phyloP scores from a whole-genome alignment of 2,888 invertebrate species.

The Oxyteleia sp. region DNA sequence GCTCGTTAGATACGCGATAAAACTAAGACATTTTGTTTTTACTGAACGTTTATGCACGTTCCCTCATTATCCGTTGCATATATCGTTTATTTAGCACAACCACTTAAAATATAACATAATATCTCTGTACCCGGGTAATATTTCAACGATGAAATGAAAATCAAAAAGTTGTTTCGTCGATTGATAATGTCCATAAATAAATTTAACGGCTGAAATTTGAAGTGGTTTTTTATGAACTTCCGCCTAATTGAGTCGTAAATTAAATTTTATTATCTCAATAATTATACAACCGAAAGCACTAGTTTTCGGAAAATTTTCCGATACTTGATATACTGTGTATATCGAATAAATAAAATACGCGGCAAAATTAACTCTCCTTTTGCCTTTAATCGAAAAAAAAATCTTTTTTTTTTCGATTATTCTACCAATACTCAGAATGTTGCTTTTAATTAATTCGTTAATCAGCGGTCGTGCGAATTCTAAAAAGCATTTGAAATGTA shows the following conservation, averaged over 20 bases:
- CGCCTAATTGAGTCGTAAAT: constrained; percentile 25
- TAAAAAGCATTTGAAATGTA: neutral
- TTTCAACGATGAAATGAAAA: constrained; percentile 5
- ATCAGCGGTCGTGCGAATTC: neutral
- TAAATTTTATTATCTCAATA: constrained; percentile 27
- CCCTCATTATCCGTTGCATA: too few species aligned
- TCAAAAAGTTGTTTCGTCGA: constrained; percentile 16
- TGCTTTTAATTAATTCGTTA: constrained; percentile 35
- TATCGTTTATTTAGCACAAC: too few species aligned
- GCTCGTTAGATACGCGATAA: too few species aligned
- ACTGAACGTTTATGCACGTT: too few species aligned
- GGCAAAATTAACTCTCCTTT: neutral
- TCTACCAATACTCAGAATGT: neutral
- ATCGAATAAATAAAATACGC: constrained; percentile 22
- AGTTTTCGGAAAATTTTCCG: constrained; percentile 12
- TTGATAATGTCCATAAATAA: constrained; percentile 11
- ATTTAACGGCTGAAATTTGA: constrained; percentile 16
- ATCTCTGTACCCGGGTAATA: too few species aligned
- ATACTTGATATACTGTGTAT: constrained; percentile 6
- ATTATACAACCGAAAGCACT: constrained; percentile 20
- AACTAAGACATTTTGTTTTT: too few species aligned
- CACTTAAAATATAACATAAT: too few species aligned
- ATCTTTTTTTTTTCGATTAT: neutral
- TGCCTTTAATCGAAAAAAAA: constrained; percentile 1
- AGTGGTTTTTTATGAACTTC: constrained; percentile 15